These are phyloP conservation scores for Brienomyrus brachyistius DNA, from an alignment of 2,113 vertebrate species.

Conservation along the genomic window DNA sequence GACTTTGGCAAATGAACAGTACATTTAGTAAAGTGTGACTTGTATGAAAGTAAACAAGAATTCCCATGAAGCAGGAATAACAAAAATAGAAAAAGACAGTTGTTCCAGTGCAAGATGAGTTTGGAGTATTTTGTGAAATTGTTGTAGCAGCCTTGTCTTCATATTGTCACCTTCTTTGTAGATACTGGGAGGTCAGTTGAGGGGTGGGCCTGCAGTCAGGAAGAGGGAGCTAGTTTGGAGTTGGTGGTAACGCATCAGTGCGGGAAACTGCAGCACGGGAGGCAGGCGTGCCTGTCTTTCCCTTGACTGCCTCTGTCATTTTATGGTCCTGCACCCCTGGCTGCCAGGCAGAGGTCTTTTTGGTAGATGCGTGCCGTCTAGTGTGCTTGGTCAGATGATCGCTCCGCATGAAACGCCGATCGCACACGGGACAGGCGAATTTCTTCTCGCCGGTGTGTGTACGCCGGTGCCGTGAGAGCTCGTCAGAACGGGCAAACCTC, in stretches of 20 bases:
- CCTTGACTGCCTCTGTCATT: slow-evolving; percentile 40
- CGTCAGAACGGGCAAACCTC: slow-evolving; percentile 90
- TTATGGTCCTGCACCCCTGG: slow-evolving; percentile 66
- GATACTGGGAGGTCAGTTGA: slow-evolving; percentile 52
- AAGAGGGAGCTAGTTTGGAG: slow-evolving; percentile 43
- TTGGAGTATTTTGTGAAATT: slow-evolving; percentile 43
- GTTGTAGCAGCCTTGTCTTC: slow-evolving; percentile 55
- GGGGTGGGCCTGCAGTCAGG: slow-evolving; percentile 34
- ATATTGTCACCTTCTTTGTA: slow-evolving; percentile 21
- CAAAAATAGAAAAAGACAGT: slow-evolving; percentile 37
- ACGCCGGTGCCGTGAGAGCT: slow-evolving; percentile 88
- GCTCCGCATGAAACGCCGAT: slow-evolving; percentile 94
- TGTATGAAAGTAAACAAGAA: slow-evolving; percentile 56
- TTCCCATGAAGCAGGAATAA: slow-evolving; percentile 41
- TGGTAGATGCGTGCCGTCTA: slow-evolving; percentile 78
- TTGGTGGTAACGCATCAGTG: slow-evolving; percentile 56
- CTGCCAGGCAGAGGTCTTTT: slow-evolving; percentile 77
- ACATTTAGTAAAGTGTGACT: slow-evolving; percentile 50
- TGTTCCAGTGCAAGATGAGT: slow-evolving; percentile 66
- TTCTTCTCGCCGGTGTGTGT: slow-evolving; percentile 97
- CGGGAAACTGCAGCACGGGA: slow-evolving; percentile 40
- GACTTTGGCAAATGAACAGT: slow-evolving; percentile 66
- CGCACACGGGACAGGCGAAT: slow-evolving; percentile 83
- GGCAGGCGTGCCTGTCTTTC: slow-evolving; percentile 42
- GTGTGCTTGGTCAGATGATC: slow-evolving; percentile 95